Conservation (phyloP, 35 echinoderm and acorn worm genomes). For the Apostichopus parvimensis region DNA sequence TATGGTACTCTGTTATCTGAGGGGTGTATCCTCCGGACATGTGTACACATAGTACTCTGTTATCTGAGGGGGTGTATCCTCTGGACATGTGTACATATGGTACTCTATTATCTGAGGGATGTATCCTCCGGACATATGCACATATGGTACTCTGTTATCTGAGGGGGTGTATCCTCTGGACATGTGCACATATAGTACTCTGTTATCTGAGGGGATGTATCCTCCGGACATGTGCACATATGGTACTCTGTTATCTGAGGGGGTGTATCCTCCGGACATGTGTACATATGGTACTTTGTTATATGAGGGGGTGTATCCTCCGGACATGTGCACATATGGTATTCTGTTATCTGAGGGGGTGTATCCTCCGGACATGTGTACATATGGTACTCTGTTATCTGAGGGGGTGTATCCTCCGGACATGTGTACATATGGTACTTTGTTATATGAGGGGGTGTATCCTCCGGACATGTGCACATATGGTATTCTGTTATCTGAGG, state of each 20-base stretch:
- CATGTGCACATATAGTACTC: conserved; percentile 22
- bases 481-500: conserved; percentile 2
- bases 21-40: neutral
- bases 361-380: neutral
- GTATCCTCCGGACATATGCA: neutral
- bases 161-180: neutral
- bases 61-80: neutral
- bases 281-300: conserved; percentile 8
- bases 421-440: conserved; percentile 21
- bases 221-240: conserved; percentile 12
- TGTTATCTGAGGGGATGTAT: neutral
- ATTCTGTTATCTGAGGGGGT: neutral
- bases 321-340: conserved; percentile 23
- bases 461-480: conserved; percentile 16
- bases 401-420: neutral
- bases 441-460: neutral
- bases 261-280: neutral
- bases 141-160: conserved; percentile 13
- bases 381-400: conserved; percentile 4
- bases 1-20: conserved; percentile 1
- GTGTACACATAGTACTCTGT: conserved; percentile 17
- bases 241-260: neutral
- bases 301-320: neutral
- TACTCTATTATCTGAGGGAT: neutral
- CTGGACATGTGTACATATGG: conserved; percentile 18